Evolutionary conservation across 2,113 vertebrate species (phyloP), one percentile per base, ranked within the genome.

Genomic region (Pardalotus punctatus): DNA sequence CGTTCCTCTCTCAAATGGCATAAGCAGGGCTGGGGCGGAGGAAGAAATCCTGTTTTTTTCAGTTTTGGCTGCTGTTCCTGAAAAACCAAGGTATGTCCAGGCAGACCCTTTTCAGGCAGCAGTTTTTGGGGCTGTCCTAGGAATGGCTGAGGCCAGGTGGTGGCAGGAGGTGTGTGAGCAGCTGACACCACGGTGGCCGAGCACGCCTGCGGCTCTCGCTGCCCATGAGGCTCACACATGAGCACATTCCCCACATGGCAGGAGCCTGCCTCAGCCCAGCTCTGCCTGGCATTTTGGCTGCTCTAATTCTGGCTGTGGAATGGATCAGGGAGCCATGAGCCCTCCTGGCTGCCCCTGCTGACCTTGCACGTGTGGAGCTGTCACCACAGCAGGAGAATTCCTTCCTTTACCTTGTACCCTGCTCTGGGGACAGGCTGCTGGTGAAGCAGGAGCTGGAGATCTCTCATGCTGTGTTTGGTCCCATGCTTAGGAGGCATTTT

Each of bases 241-340:
- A 88, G 71, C 74, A 53, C 48, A 1, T 65, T 78, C 72, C 89
- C 42, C 38, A 40, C 22, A 31, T 38, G 93, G 82, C 76, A 82
- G 71, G 16, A 64, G 53, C 61, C 54, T 14, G 5, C 16, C 85
- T 74, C 12, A 0, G 67, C 86, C 64, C 12, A 54, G 86, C 94
- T 69, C 45, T 83, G 79, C 79, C 76, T 94, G 95, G 88, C 58
- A 94, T 94, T 97, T 90, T 16, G 1, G 62, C 67, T 42, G 86
- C 80, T 90, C 95, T 95, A 90, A 95, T 93, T 96, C 64, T 83
- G 88, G 94, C 67, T 1, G 3, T 3, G 8, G 67, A 56, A 50
- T 0, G 3, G 70, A 17, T 43, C 1, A 0, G 57, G 65, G 47
- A 78, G 77, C 64, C 4, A 0, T 9, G 86, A 85, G 48, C 66